Evolutionary conservation across 2,888 invertebrate species (phyloP).

Genomic region (Epinotia bilunana): DNA sequence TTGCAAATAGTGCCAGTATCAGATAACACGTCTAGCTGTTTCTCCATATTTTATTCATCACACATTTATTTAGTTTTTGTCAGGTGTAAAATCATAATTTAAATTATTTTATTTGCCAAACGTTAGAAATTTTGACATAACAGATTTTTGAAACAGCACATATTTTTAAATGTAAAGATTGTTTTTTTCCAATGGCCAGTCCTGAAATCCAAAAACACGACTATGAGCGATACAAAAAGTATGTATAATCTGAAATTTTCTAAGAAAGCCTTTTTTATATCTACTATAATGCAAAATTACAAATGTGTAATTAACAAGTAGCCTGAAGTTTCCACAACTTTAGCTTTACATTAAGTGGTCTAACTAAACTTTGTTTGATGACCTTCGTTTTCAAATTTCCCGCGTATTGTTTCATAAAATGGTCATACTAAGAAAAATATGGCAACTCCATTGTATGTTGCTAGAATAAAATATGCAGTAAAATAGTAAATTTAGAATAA

Average conservation of each 20-base stretch:
- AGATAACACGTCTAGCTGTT: constrained; percentile 73
- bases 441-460: constrained; percentile 11
- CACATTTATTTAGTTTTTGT: constrained; percentile 47
- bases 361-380: not conserved
- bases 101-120: constrained; percentile 51
- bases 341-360: not conserved
- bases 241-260: not conserved
- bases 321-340: too few species aligned
- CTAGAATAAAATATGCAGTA: not conserved
- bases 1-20: constrained; percentile 74
- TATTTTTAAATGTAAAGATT: not conserved
- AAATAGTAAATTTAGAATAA: constrained; percentile 9
- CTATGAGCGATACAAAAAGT: not conserved
- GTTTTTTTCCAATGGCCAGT: constrained; percentile 11
- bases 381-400: not conserved
- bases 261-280: too few species aligned
- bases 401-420: not conserved
- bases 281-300: too few species aligned
- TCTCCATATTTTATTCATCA: constrained; percentile 64
- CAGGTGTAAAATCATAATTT: constrained; percentile 61
- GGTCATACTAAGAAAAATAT: not conserved
- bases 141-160: constrained; percentile 21
- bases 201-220: not conserved
- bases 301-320: too few species aligned
- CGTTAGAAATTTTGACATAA: constrained; percentile 12